A percentile compares a stretch with the other conserved stretches of the same genome.
These are phyloP conservation scores for Platysteira castanea DNA, from an alignment of 2,113 vertebrate genomes.

Conservation along the genomic window DNA sequence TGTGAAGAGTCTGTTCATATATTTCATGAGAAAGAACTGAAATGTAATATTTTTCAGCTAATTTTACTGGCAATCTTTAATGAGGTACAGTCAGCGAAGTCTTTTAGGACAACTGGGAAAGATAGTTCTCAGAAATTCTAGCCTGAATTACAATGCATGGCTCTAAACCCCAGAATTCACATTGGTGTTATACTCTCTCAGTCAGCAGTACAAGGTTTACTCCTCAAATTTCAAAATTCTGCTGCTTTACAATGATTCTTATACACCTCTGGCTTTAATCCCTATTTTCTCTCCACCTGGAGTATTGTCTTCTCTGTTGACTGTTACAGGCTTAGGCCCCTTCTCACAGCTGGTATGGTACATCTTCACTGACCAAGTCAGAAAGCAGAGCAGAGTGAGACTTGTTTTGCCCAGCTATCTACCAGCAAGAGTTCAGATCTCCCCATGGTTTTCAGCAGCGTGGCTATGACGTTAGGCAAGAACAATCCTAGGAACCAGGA, in stretches of 20 bases:
- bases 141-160: background rate
- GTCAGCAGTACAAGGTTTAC: background rate
- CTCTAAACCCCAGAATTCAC: background rate
- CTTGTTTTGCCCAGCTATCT: background rate
- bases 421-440: background rate
- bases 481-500: background rate
- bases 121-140: background rate
- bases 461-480: background rate
- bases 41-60: background rate
- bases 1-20: background rate
- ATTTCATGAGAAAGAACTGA: background rate
- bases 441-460: background rate
- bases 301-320: background rate
- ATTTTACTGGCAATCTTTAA: background rate
- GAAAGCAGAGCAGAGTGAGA: background rate
- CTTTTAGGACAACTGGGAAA: background rate
- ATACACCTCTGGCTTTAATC: background rate
- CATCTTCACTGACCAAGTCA: background rate
- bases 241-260: background rate
- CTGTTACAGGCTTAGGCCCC: background rate
- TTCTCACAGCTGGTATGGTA: rapidly evolving
- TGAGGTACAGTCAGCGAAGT: background rate
- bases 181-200: background rate
- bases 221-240: background rate
- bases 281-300: background rate